phyloP scores from a whole-genome alignment of 1,140 invertebrate species.

The Dinothrombium tinctorium region DNA sequence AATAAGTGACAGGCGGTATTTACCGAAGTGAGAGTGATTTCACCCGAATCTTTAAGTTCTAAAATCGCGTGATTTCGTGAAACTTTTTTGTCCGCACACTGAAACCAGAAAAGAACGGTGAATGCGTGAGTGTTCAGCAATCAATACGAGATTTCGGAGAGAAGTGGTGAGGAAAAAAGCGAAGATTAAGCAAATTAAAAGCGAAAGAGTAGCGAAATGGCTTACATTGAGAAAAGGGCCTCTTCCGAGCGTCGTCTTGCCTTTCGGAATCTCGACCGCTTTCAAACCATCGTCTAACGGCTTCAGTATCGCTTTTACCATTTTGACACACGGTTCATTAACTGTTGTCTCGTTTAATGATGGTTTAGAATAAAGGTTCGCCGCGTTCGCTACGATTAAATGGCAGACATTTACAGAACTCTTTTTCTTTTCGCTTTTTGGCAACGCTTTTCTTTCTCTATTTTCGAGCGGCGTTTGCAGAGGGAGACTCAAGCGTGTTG shows the following conservation, averaged over 20 bases:
- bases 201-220: not conserved
- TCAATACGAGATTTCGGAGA: not conserved
- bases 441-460: too few species aligned
- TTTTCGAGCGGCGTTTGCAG: too few species aligned
- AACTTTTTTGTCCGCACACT: slow-evolving; percentile 18
- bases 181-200: not conserved
- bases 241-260: slow-evolving; percentile 16
- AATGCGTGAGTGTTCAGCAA: not conserved
- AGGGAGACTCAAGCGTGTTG: too few species aligned
- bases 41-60: slow-evolving; percentile 15
- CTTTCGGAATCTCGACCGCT: slow-evolving; percentile 14
- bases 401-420: too few species aligned
- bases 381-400: too few species aligned
- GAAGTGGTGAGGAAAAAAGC: not conserved
- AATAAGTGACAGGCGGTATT: slow-evolving; percentile 7
- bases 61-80: slow-evolving; percentile 16
- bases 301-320: slow-evolving; percentile 15
- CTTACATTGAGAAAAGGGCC: slow-evolving; percentile 16
- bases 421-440: too few species aligned
- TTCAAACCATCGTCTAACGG: slow-evolving; percentile 13
- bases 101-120: not conserved
- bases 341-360: too few species aligned
- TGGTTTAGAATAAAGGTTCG: too few species aligned
- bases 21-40: slow-evolving; percentile 15
- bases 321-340: too few species aligned